A percentile compares a stretch with the other conserved stretches of the same genome.
Evolutionary conservation across 2,888 invertebrate species (phyloP).

Genomic region (Cotesia congregata): DNA sequence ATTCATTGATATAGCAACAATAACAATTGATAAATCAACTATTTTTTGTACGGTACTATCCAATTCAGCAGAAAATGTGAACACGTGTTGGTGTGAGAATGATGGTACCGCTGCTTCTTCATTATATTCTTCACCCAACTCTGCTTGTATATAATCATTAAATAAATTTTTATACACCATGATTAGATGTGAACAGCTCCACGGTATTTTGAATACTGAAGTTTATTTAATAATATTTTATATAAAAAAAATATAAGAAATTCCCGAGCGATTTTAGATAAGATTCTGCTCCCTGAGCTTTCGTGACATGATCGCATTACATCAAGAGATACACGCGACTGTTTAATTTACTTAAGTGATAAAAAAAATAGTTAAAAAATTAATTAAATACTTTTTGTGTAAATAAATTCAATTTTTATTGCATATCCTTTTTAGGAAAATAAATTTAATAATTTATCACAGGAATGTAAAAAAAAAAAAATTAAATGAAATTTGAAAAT

Average conservation of each 20-base stretch:
- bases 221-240: neutral
- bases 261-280: neutral
- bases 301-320: neutral
- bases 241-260: neutral
- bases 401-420: neutral
- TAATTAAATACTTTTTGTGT: neutral
- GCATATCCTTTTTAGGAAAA: neutral
- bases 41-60: conserved; percentile 16
- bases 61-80: conserved; percentile 11
- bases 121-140: conserved; percentile 21
- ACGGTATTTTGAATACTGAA: conserved; percentile 24
- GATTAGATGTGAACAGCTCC: neutral
- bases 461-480: neutral
- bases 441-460: neutral
- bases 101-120: conserved; percentile 33
- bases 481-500: neutral
- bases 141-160: conserved; percentile 20
- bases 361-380: conserved; percentile 6
- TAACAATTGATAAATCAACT: conserved; percentile 44
- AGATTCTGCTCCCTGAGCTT: neutral
- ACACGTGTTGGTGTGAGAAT: conserved; percentile 41
- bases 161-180: conserved; percentile 12
- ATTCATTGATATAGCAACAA: conserved; percentile 45
- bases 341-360: conserved; percentile 53
- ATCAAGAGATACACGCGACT: conserved; percentile 47